phyloP scores from a whole-genome alignment of 2,888 invertebrate species.

The Tanytarsus gracilentus region DNA sequence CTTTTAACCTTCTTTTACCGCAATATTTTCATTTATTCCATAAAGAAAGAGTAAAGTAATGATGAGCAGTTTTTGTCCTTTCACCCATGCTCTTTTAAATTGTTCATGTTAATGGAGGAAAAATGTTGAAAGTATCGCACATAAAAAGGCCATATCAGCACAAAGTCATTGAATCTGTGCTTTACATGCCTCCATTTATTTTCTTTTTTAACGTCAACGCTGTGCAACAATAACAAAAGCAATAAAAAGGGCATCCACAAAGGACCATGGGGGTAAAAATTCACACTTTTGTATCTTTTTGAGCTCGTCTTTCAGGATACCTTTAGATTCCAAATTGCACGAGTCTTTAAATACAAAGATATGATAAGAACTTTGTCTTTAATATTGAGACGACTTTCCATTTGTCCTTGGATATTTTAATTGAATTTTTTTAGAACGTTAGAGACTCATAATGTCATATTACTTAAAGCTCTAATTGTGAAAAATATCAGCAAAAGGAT shows the following conservation, averaged over 20 bases:
- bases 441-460: no score
- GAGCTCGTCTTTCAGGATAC: no score
- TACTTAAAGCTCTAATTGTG: no score
- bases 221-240: constrained; percentile 6
- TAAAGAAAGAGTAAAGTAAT: constrained; percentile 10
- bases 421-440: no score
- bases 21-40: constrained; percentile 14
- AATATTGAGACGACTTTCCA: no score
- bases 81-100: neutral
- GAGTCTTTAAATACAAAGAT: no score
- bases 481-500: no score
- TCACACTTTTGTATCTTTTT: neutral
- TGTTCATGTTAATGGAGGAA: no score
- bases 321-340: no score
- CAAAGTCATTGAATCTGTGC: neutral
- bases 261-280: constrained; percentile 13
- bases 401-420: no score
- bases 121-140: no score
- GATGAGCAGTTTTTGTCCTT: constrained; percentile 1
- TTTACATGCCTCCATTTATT: neutral
- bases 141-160: neutral
- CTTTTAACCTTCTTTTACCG: constrained; percentile 16
- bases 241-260: constrained; percentile 27
- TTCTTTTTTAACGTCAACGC: neutral
- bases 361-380: no score